A percentile compares a stretch with the other conserved stretches of the same genome.
Conservation (phyloP, 92 coral and sea anemone species). For the Hydrozoanthus gracilis region DNA sequence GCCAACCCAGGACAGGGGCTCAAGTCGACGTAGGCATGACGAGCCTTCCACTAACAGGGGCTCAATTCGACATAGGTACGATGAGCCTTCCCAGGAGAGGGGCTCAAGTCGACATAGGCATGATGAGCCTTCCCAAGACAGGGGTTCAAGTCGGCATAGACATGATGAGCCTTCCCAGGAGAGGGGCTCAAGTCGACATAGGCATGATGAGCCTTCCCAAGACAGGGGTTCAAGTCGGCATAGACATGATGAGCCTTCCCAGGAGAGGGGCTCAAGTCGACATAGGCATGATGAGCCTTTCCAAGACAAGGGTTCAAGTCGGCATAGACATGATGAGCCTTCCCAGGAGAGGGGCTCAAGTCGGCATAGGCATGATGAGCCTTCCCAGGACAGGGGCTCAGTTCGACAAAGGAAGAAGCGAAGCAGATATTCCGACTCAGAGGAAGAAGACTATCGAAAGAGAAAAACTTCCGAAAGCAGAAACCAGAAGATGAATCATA, state of each 20-base stretch:
- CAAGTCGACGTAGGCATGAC: too few species aligned
- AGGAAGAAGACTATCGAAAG: not conserved
- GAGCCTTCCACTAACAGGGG: too few species aligned
- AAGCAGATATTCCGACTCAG: slow-evolving; percentile 17
- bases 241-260: too few species aligned
- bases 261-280: too few species aligned
- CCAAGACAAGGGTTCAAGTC: slow-evolving; percentile 11
- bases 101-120: too few species aligned
- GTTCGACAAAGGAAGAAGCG: not conserved
- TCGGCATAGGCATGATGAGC: not conserved
- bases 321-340: not conserved
- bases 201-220: not conserved
- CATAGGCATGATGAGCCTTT: not conserved
- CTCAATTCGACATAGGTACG: too few species aligned
- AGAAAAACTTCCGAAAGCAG: slow-evolving; percentile 6
- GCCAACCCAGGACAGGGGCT: not conserved
- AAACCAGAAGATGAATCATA: slow-evolving; percentile 3
- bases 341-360: too few species aligned
- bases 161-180: too few species aligned
- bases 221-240: slow-evolving; percentile 32
- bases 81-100: too few species aligned
- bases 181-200: too few species aligned
- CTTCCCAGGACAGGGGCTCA: slow-evolving; percentile 25
- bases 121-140: not conserved
- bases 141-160: slow-evolving; percentile 19